Conservation (phyloP, 2,888 invertebrate species). For the Ischnus inquisitorius region DNA sequence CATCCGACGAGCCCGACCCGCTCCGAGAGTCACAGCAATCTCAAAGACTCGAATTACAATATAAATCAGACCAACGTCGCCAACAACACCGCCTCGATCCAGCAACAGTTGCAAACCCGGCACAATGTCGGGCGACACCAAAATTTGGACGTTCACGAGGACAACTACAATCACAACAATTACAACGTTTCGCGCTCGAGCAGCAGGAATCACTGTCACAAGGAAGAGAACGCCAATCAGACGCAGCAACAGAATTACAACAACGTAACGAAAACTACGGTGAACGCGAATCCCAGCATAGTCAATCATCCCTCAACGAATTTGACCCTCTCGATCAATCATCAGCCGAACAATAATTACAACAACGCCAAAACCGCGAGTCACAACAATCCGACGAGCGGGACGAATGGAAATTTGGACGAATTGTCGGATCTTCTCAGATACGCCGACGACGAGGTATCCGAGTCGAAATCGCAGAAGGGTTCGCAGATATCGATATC, state of each 20-base stretch:
- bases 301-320: slow-evolving; percentile 79
- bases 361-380: slow-evolving; percentile 74
- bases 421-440: slow-evolving; percentile 91
- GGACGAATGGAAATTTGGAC: slow-evolving; percentile 88
- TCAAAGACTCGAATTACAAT: slow-evolving; percentile 84
- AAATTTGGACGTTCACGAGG: slow-evolving; percentile 81
- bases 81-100: slow-evolving; percentile 66
- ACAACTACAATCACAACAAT: slow-evolving; percentile 83
- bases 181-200: slow-evolving; percentile 82
- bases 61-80: slow-evolving; percentile 76
- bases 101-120: slow-evolving; percentile 69
- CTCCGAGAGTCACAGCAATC: slow-evolving; percentile 83
- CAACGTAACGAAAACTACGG: slow-evolving; percentile 83
- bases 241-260: slow-evolving; percentile 83
- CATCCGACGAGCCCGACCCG: slow-evolving; percentile 82
- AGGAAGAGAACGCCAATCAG: slow-evolving; percentile 83
- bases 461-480: slow-evolving; percentile 87
- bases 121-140: slow-evolving; percentile 78
- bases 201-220: slow-evolving; percentile 82
- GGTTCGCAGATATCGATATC: slow-evolving; percentile 93
- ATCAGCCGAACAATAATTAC: slow-evolving; percentile 82
- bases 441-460: slow-evolving; percentile 91
- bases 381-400: slow-evolving; percentile 85
- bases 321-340: slow-evolving; percentile 81
- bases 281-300: slow-evolving; percentile 81